Conservation (phyloP, 2,113 vertebrate genomes). For the Smithornis capensis region DNA sequence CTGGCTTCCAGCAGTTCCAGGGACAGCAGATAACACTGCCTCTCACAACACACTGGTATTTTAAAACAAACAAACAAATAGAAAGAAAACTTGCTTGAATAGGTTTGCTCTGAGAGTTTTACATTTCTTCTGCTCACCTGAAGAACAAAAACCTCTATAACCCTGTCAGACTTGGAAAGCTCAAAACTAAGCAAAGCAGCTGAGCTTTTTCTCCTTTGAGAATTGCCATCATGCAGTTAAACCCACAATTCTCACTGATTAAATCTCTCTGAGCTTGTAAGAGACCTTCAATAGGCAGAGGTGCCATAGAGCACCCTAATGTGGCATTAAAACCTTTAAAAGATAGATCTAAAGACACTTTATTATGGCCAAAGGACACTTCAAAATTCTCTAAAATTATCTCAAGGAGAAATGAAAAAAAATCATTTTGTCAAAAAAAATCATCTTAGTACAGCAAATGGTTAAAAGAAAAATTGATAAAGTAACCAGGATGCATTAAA, state of each 20-base stretch:
- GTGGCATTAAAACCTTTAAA: background rate
- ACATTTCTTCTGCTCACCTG: background rate
- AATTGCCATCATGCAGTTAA: background rate
- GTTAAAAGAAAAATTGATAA: background rate
- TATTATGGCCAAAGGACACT: background rate
- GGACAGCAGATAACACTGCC: background rate
- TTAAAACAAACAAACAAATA: background rate
- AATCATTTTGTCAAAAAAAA: background rate
- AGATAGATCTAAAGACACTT: background rate
- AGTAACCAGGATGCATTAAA: background rate
- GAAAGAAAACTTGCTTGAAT: background rate
- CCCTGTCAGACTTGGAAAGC: background rate
- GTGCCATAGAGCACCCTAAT: background rate
- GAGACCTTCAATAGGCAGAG: background rate
- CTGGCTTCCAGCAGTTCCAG: background rate
- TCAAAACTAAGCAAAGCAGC: background rate
- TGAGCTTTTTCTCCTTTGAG: background rate
- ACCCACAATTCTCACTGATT: background rate
- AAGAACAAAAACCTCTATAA: background rate
- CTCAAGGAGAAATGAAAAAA: background rate
- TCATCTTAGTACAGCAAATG: background rate
- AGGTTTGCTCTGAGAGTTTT: background rate
- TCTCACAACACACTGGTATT: background rate
- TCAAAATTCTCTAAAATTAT: background rate
- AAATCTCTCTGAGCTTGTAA: background rate